Evolutionary conservation across 37 sponge, comb jelly and placozoan species (phyloP).

Genomic region (Agelas oroides): DNA sequence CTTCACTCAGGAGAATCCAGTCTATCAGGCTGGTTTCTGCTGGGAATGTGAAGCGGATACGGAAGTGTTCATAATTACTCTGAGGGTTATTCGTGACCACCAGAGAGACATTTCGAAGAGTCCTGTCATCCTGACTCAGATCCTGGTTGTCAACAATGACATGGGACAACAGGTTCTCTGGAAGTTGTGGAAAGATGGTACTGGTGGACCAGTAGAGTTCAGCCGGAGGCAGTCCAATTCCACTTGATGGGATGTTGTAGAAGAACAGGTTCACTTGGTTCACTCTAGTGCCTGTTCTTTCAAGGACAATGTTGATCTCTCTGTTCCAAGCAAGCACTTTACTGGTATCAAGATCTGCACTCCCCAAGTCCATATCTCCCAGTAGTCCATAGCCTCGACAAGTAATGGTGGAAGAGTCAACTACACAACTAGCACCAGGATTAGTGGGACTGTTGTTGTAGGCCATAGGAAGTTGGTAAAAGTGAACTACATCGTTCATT

Average conservation of each 20-base stretch:
- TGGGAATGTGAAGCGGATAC: conserved; percentile 13
- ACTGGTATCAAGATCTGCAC: neutral
- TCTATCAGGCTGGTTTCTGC: neutral
- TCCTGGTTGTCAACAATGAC: conserved; percentile 40
- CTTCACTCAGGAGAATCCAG: conserved; percentile 50
- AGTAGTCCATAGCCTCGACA: neutral
- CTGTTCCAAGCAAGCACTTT: conserved; percentile 40
- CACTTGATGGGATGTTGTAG: conserved; percentile 51
- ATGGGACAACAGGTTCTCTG: conserved; percentile 3
- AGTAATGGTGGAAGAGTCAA: too few species aligned
- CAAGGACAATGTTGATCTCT: neutral
- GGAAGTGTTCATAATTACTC: neutral
- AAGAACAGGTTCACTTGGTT: conserved; percentile 49
- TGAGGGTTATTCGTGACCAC: neutral
- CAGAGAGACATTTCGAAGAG: conserved; percentile 48
- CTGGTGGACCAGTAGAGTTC: neutral
- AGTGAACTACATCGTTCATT: too few species aligned
- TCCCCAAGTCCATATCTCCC: conserved; percentile 2
- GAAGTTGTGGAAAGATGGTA: neutral
- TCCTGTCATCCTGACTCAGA: too few species aligned
- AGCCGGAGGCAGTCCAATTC: conserved; percentile 54
- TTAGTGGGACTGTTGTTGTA: too few species aligned
- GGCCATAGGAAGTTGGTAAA: neutral
- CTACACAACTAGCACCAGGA: too few species aligned
- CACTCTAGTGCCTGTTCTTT: neutral